phyloP scores from a whole-genome alignment of 1,140 invertebrate species.

The Leptopilina clavipes region DNA sequence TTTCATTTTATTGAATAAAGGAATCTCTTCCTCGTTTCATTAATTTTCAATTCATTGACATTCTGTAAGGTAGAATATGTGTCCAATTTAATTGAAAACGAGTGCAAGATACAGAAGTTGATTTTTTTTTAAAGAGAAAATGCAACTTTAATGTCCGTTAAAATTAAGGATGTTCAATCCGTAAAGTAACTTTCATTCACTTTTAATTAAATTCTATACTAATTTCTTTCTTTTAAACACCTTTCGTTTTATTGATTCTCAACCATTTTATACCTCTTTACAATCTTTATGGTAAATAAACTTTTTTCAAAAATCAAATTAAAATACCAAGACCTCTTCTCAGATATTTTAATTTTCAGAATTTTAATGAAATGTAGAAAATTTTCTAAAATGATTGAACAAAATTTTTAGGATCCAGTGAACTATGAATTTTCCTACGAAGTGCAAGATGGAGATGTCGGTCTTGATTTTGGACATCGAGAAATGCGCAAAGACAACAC shows the following conservation, averaged over 20 bases:
- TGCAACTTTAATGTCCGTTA: constrained; percentile 20
- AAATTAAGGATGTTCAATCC: neutral
- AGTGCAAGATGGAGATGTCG: constrained; percentile 77
- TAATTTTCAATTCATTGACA: neutral
- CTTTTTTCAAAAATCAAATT: no score
- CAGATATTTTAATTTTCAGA: no score
- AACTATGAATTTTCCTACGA: constrained; percentile 82
- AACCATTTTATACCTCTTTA: neutral
- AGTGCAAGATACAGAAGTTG: neutral
- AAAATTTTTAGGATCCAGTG: constrained; percentile 77
- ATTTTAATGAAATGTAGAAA: no score
- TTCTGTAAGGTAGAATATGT: neutral
- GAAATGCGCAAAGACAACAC: constrained; percentile 79
- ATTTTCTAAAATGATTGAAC: neutral
- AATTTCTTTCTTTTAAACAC: neutral
- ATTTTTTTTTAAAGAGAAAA: neutral
- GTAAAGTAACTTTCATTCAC: constrained; percentile 12
- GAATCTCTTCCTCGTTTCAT: neutral
- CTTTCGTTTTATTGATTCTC: neutral
- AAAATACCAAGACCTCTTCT: no score
- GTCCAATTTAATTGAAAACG: neutral
- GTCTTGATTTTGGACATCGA: constrained; percentile 79
- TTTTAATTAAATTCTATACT: neutral
- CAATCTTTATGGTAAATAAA: no score
- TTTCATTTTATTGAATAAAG: neutral